Evolutionary conservation across 1,140 invertebrate species (phyloP).

Genomic region (Leptinotarsa defecta): DNA sequence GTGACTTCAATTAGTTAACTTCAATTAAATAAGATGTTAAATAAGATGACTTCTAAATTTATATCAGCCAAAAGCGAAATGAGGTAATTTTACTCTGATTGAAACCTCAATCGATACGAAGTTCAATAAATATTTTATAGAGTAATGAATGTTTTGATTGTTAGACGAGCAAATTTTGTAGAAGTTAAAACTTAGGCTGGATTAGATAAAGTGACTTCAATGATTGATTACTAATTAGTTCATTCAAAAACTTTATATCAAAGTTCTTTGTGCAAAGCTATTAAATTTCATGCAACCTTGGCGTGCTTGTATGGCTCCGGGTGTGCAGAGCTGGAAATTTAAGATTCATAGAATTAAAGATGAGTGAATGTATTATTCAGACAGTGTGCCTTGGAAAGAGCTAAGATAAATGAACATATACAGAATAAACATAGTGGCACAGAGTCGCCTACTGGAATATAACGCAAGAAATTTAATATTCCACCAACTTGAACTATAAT

Average conservation of each 20-base stretch:
- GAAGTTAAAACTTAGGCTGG: too few relatives aligned
- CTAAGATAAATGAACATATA: slow-evolving; percentile 49
- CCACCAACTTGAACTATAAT: slow-evolving; percentile 14
- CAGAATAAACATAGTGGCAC: slow-evolving; percentile 41
- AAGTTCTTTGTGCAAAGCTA: slow-evolving; percentile 11
- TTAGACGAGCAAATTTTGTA: too few relatives aligned
- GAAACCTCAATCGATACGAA: too few relatives aligned
- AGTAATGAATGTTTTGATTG: too few relatives aligned
- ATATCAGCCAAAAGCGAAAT: too few relatives aligned
- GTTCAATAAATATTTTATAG: too few relatives aligned
- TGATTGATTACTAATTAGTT: too few relatives aligned
- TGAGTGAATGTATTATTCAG: slow-evolving; percentile 53
- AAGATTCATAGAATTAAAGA: slow-evolving; percentile 56
- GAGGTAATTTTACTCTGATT: too few relatives aligned
- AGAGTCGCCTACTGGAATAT: slow-evolving; percentile 23
- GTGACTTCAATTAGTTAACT: too few relatives aligned
- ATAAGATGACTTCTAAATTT: too few relatives aligned
- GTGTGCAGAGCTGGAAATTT: slow-evolving; percentile 42
- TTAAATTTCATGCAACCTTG: slow-evolving; percentile 31
- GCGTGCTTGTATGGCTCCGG: slow-evolving; percentile 13
- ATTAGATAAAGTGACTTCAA: too few relatives aligned
- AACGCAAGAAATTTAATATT: slow-evolving; percentile 28
- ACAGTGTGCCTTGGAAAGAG: slow-evolving; percentile 49
- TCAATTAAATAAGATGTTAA: too few relatives aligned
- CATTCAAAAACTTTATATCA: neutral